A percentile compares a stretch with the other conserved stretches of the same genome.
phyloP scores from a whole-genome alignment of 1,140 invertebrate species.

The Parapsyche elsis region DNA sequence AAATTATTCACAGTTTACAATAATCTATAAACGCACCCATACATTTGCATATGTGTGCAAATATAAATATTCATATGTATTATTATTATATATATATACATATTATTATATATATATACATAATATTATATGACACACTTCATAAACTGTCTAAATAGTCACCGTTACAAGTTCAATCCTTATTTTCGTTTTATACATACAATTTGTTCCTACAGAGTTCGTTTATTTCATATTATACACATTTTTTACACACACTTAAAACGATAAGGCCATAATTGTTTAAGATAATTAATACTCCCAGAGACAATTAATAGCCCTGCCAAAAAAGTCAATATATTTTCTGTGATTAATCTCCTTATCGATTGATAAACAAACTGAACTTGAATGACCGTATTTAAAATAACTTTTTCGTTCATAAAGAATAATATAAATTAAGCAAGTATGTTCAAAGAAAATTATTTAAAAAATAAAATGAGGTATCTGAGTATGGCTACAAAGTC shows the following conservation, averaged over 20 bases:
- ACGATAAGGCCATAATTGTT: constrained; percentile 50
- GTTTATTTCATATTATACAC: constrained; percentile 21
- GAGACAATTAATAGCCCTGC: constrained; percentile 35
- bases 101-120: not conserved
- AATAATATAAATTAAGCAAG: too few species aligned
- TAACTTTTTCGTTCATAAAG: not conserved
- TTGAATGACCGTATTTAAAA: too few species aligned
- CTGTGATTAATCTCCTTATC: constrained; percentile 38
- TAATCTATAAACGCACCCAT: too few species aligned
- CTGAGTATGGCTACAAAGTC: too few species aligned
- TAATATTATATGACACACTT: constrained; percentile 34
- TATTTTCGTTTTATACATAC: not conserved
- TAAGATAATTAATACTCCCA: constrained; percentile 34
- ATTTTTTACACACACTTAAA: constrained; percentile 40
- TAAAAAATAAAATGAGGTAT: too few species aligned
- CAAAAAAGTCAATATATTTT: constrained; percentile 54
- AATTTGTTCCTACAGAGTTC: constrained; percentile 40
- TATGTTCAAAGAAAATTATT: too few species aligned
- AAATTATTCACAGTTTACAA: constrained; percentile 33
- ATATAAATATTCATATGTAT: not conserved
- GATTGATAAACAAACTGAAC: too few species aligned
- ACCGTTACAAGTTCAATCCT: constrained; percentile 17
- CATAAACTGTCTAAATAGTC: constrained; percentile 28
- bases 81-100: constrained; percentile 14
- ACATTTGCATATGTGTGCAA: not conserved